phyloP scores from a whole-genome alignment of 1,140 invertebrate genomes.

The Diachasmimorpha longicaudata region DNA sequence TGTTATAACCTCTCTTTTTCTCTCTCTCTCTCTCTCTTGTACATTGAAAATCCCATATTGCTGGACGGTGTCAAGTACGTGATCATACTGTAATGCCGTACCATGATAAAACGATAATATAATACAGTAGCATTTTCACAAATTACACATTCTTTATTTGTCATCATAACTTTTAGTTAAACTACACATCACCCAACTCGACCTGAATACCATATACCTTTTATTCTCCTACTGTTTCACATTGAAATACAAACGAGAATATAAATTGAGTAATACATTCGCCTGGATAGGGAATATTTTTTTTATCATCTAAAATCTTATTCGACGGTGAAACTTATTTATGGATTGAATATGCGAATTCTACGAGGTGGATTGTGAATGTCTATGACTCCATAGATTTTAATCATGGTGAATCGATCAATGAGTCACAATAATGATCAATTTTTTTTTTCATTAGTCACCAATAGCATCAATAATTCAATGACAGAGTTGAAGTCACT shows the following conservation, averaged over 20 bases:
- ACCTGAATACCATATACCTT: constrained; percentile 10
- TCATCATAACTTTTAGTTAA: constrained; percentile 11
- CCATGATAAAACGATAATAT: background rate
- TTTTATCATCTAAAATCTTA: background rate
- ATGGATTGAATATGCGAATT: background rate
- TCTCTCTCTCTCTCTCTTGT: background rate
- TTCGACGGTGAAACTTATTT: background rate
- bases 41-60: constrained; percentile 21
- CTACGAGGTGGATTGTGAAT: background rate
- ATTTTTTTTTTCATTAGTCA: no score
- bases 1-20: background rate
- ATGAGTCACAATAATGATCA: no score
- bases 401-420: no score
- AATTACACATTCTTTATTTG: constrained; percentile 9
- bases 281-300: background rate
- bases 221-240: background rate
- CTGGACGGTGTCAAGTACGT: constrained; percentile 38
- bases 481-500: no score
- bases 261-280: constrained; percentile 2
- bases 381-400: background rate
- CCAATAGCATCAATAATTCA: no score
- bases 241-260: background rate
- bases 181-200: constrained; percentile 1
- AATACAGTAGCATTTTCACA: background rate
- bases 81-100: constrained; percentile 45